Evolutionary conservation across 1,140 invertebrate genomes (phyloP), one percentile per base, ranked within the genome.

Genomic region (Octopus sinensis): DNA sequence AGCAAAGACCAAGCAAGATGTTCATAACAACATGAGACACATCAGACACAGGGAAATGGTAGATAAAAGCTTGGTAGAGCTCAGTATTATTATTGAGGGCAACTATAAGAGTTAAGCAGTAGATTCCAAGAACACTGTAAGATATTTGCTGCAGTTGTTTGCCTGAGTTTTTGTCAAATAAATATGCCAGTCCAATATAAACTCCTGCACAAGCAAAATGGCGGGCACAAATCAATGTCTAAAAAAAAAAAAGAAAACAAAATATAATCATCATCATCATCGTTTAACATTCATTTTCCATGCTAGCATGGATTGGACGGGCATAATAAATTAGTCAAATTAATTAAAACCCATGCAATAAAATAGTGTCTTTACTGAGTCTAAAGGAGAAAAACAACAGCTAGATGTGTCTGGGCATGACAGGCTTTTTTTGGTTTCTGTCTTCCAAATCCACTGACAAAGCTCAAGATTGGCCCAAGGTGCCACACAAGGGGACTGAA

Each of bases 81-180:
- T 88, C 84, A 1, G 78, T 53, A 51, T 78, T 82, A 78, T 83
- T 85, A 68, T 87, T 87, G 10, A 89, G 76, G 5, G 85, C 79
- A 56, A 86, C 88, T 0, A 82, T 78, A 75, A 81, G 83, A 4
- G 84, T 80, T 56, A 87, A 81, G 0, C 88, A 81, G 75, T 84
- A 87, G 13, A 88, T 81, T n/a, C 88, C 88, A n/a, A 85, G 30
- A 17, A 85, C 51, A 13, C 85, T 84, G 76, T 89, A 87, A 23
- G 84, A 87, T 9, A 87, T 62, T 52, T 86, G 80, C 0, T 84
- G 81, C 10, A 88, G 78, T 43, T 84, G 85, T 71, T 76, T 81
- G 4, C 84, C 85, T 73, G 76, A 79, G 43, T 78, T 23, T 17
- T 79, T 79, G 62, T 84, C 84, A 51, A 82, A 54, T 7, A 88